Base-by-base conservation (phyloP, 2,888 invertebrate genomes). In the Sesia apiformis region DNA sequence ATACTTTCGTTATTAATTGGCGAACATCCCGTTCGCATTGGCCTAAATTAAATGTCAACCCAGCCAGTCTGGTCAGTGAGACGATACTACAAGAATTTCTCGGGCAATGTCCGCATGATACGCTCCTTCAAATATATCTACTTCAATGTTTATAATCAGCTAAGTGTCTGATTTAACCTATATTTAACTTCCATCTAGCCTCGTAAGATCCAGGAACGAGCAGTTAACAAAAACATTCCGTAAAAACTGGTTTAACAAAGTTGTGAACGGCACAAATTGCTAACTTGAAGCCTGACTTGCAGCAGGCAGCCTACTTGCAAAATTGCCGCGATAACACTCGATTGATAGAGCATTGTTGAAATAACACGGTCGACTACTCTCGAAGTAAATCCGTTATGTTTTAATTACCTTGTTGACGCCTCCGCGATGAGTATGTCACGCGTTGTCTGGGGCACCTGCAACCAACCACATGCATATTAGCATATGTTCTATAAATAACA, bases 1-100 rank as follows among this genome's bases (percentile, higher is more conserved):
- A 82, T 86, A 86, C 87, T 86, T 86, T 83, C 81, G 76, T 74
- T 79, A 72, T 74, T 78, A 85, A 82, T 76, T 81, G 80, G 81
- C 69, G 66, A 78, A 76, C 70, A 78, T 80, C 76, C 81, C 76
- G 76, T 71, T 75, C 70, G 65, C 60, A 59, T 59, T 68, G 70
- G 61, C 63, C 65, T 58, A 63, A 66, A 66, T 64, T 50, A 38
- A 38, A 5, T 46, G 46, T 8, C 46, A 4, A n/a, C 46, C 23
- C 23, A 8, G 46, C 46, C 46, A 46, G n/a, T 8, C n/a, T 46
- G 46, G 7, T 5, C n/a, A 7, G 8, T 23, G 5, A 46, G 8
- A 8, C 23, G 23, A 8, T 46, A 46, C 46, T 46, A 8, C 8
- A 46, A 8, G 8, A 46, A 46, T 8, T 46, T 46, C n/a, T 46